Evolutionary conservation across 2,113 vertebrate species (phyloP).

Genomic region (Elgaria multicarinata): DNA sequence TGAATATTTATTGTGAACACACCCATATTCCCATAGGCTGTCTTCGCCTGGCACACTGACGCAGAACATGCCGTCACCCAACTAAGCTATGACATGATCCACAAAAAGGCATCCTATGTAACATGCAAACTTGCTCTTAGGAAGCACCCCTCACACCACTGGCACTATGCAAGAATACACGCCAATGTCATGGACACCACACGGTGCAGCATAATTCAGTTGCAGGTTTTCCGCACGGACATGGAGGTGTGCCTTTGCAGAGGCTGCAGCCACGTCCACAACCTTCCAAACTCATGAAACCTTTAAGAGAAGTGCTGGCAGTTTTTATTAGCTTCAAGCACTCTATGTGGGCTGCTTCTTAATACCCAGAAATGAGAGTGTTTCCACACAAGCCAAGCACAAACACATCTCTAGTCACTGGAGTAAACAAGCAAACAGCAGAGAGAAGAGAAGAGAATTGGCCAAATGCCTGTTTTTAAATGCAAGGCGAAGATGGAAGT

Average conservation of each 20-base stretch:
- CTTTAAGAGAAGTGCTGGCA: constrained; percentile 32
- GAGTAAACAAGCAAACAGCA: constrained; percentile 13
- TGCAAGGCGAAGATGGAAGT: neutral
- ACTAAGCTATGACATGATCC: neutral
- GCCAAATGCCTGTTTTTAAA: neutral
- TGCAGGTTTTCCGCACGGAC: neutral
- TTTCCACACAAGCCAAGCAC: constrained; percentile 15
- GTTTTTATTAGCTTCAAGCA: neutral
- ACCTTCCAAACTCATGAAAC: neutral
- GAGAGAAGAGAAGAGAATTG: neutral
- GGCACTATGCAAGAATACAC: neutral
- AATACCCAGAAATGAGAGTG: neutral
- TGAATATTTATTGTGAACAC: no score
- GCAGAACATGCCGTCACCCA: neutral
- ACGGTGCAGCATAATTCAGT: no score
- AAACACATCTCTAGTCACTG: constrained; percentile 30
- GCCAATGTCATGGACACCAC: neutral
- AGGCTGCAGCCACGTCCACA: neutral
- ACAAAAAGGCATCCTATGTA: neutral
- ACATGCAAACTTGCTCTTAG: no score
- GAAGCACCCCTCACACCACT: neutral
- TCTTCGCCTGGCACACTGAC: neutral
- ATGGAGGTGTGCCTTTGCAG: neutral
- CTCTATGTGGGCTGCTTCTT: constrained; percentile 12
- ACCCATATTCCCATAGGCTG: neutral